Conservation (phyloP, 2,797 vertebrate species). For the Pseudotriccus pelzelni region DNA sequence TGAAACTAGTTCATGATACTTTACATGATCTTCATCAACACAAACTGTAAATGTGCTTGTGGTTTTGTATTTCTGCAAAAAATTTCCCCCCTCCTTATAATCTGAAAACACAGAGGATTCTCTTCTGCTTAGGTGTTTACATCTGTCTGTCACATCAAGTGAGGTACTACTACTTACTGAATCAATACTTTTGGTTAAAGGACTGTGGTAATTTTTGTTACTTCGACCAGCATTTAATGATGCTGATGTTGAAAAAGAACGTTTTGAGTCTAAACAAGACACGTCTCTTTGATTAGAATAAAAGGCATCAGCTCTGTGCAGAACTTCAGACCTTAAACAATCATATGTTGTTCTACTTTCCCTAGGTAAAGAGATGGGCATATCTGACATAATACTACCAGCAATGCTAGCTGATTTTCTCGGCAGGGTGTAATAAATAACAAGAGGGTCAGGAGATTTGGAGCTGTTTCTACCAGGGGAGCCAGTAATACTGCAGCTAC, state of each 20-base stretch:
- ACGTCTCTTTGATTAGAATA: slow-evolving; percentile 7
- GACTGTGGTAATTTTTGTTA: not conserved
- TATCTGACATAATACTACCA: slow-evolving; percentile 36
- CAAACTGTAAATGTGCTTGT: slow-evolving; percentile 76
- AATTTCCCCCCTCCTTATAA: slow-evolving; percentile 18
- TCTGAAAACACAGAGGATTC: slow-evolving; percentile 40
- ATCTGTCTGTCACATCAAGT: not conserved
- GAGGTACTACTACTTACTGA: not conserved
- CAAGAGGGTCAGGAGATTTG: slow-evolving; percentile 16
- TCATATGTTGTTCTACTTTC: not conserved
- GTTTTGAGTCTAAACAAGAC: not conserved
- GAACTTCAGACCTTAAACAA: not conserved
- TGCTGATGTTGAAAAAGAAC: slow-evolving; percentile 3
- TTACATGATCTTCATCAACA: slow-evolving; percentile 76
- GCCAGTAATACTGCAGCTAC: not conserved
- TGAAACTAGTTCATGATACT: slow-evolving; percentile 79
- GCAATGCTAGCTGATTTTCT: slow-evolving; percentile 68
- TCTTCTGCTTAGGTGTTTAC: slow-evolving; percentile 16
- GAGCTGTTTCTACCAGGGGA: not conserved
- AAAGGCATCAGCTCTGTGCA: not conserved
- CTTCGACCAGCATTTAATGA: slow-evolving; percentile 12
- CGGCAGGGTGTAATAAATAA: slow-evolving; percentile 70
- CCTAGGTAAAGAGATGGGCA: slow-evolving; percentile 32
- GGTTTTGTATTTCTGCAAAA: slow-evolving; percentile 77
- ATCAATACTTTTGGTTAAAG: not conserved